Percentiles rank a stretch among this genome's conserved stretches.
Evolutionary conservation across 92 coral and sea anemone genomes (phyloP).

Genomic region (Chrysogorgia sp.): DNA sequence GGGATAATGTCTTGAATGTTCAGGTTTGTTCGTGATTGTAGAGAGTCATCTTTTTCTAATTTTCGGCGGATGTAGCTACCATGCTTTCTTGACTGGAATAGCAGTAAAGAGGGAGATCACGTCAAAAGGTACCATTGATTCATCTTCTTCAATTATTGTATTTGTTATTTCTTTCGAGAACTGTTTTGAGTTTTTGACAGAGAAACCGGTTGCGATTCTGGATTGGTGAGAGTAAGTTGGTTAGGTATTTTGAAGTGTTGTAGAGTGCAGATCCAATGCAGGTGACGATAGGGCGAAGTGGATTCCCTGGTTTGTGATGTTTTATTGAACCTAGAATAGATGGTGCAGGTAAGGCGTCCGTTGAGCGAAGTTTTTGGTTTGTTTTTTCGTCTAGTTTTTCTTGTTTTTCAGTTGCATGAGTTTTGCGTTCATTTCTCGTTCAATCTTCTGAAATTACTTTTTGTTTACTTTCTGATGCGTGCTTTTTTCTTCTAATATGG

Average conservation of each 20-base stretch:
- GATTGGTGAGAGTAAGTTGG: conserved; percentile 41
- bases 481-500: background rate
- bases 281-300: conserved; percentile 50
- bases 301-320: conserved; percentile 35
- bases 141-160: conserved; percentile 32
- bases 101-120: conserved; percentile 56
- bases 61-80: conserved; percentile 31
- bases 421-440: conserved; percentile 7
- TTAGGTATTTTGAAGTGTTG: conserved; percentile 43
- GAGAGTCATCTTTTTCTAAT: conserved; percentile 3
- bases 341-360: conserved; percentile 27
- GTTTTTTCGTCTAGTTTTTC: conserved; percentile 9
- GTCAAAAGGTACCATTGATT: conserved; percentile 57
- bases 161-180: conserved; percentile 38
- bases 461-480: conserved; percentile 23
- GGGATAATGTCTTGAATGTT: conserved; percentile 24
- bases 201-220: conserved; percentile 28
- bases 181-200: conserved; percentile 40
- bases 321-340: conserved; percentile 44
- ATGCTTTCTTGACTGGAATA: conserved; percentile 49
- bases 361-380: conserved; percentile 9
- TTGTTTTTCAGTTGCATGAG: conserved; percentile 6
- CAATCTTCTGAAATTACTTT: conserved; percentile 13
- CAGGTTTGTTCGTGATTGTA: background rate
- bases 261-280: conserved; percentile 48